These are phyloP conservation scores for Trichogramma pretiosum DNA, from an alignment of 1,140 invertebrate genomes.

Conservation along the genomic window DNA sequence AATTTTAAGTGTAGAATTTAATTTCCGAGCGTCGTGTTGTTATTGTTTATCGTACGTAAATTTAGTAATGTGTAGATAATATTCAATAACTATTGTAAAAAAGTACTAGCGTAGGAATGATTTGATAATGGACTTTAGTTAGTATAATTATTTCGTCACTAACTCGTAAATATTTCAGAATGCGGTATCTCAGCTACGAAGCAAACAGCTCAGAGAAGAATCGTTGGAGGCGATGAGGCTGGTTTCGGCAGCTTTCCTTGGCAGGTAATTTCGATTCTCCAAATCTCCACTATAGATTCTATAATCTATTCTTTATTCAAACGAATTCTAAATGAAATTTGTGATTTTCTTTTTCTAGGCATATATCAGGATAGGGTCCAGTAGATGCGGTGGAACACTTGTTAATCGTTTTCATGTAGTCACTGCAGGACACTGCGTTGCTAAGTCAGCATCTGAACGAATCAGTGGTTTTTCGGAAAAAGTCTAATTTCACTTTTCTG, in stretches of 20 bases:
- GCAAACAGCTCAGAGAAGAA: constrained; percentile 76
- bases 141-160: no score
- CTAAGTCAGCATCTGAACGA: constrained; percentile 58
- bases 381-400: constrained; percentile 87
- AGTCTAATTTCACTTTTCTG: background rate
- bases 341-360: constrained; percentile 50
- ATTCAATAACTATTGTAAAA: background rate
- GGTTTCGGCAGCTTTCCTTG: constrained; percentile 91
- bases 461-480: background rate
- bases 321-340: background rate
- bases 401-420: constrained; percentile 88
- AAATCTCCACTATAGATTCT: background rate
- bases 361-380: constrained; percentile 83
- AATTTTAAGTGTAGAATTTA: no score
- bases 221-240: constrained; percentile 87
- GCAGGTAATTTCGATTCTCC: constrained; percentile 64
- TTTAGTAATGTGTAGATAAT: background rate
- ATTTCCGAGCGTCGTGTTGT: background rate
- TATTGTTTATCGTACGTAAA: background rate
- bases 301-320: background rate
- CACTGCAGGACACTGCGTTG: constrained; percentile 93
- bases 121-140: no score
- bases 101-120: no score
- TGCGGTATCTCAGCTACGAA: constrained; percentile 77
- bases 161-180: no score